A percentile compares a stretch with the other conserved stretches of the same genome.
Conservation (phyloP, 2,888 invertebrate genomes). For the Gandaritis pyraliata region DNA sequence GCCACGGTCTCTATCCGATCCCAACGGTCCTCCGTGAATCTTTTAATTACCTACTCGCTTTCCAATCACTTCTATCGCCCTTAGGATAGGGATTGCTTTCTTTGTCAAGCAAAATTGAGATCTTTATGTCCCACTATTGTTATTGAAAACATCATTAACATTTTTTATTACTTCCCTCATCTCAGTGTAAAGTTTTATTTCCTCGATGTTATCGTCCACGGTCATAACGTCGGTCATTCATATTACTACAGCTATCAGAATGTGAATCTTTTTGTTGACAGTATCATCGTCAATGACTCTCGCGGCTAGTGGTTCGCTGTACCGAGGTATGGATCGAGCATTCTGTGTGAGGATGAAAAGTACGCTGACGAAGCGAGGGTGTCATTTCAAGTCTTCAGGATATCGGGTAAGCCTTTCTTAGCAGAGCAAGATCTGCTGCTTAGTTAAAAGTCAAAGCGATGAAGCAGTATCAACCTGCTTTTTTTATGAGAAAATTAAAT, state of each 20-base stretch:
- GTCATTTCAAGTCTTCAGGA: conserved; percentile 98
- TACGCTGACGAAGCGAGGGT: conserved; percentile 97
- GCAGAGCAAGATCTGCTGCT: background rate
- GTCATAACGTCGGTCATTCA: conserved; percentile 39
- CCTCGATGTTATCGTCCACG: conserved; percentile 39
- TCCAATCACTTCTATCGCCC: conserved; percentile 64
- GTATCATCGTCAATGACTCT: conserved; percentile 94
- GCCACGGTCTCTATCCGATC: conserved; percentile 63
- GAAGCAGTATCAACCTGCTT: background rate
- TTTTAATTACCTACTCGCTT: conserved; percentile 70
- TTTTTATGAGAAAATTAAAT: background rate
- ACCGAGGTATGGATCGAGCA: conserved; percentile 94
- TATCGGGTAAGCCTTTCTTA: conserved; percentile 90
- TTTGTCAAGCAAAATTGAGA: conserved; percentile 51
- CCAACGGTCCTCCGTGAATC: conserved; percentile 59
- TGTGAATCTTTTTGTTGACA: conserved; percentile 67
- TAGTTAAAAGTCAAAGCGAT: background rate
- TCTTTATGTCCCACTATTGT: conserved; percentile 46
- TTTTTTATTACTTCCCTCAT: conserved; percentile 35
- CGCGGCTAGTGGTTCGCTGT: conserved; percentile 87
- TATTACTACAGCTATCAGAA: conserved; percentile 38
- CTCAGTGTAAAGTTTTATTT: conserved; percentile 37
- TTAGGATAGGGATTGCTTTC: conserved; percentile 53
- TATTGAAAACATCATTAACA: conserved; percentile 37
- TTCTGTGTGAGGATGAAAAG: conserved; percentile 99